A percentile compares a stretch with the other conserved stretches of the same genome.
Conservation (phyloP, 2,888 invertebrate species). For the Abrostola triplasia region DNA sequence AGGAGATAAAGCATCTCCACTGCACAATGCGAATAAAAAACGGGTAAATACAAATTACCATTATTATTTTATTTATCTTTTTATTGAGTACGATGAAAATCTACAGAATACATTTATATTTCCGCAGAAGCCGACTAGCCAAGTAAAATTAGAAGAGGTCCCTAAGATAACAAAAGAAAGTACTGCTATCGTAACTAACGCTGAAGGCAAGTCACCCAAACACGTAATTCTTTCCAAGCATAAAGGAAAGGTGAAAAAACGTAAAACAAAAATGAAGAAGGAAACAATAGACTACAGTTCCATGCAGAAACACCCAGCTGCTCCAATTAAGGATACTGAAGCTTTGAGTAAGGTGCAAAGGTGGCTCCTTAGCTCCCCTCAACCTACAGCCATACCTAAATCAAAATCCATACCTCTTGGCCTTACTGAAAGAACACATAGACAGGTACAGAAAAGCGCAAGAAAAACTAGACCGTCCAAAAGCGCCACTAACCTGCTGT, state of each 20-base stretch:
- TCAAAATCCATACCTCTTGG: conserved; percentile 95
- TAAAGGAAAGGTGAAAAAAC: conserved; percentile 84
- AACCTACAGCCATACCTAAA: conserved; percentile 90
- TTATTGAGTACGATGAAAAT: background rate
- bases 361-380: conserved; percentile 93
- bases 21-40: conserved; percentile 82
- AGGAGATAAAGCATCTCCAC: conserved; percentile 81
- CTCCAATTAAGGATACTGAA: conserved; percentile 87
- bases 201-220: conserved; percentile 88
- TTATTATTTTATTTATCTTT: background rate
- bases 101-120: conserved; percentile 5
- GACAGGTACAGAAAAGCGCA: conserved; percentile 86
- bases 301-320: conserved; percentile 89
- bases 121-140: conserved; percentile 77
- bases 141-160: conserved; percentile 75
- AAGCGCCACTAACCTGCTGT: conserved; percentile 91
- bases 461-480: conserved; percentile 89
- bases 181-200: conserved; percentile 79
- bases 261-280: conserved; percentile 89
- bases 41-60: conserved; percentile 73
- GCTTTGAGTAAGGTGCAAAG: conserved; percentile 94
- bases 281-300: conserved; percentile 94
- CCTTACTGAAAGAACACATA: conserved; percentile 87
- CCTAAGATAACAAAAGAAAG: conserved; percentile 81
- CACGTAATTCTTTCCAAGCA: conserved; percentile 85